phyloP scores from a whole-genome alignment of 2,888 invertebrate genomes.

The Stenchaetothrips biformis region DNA sequence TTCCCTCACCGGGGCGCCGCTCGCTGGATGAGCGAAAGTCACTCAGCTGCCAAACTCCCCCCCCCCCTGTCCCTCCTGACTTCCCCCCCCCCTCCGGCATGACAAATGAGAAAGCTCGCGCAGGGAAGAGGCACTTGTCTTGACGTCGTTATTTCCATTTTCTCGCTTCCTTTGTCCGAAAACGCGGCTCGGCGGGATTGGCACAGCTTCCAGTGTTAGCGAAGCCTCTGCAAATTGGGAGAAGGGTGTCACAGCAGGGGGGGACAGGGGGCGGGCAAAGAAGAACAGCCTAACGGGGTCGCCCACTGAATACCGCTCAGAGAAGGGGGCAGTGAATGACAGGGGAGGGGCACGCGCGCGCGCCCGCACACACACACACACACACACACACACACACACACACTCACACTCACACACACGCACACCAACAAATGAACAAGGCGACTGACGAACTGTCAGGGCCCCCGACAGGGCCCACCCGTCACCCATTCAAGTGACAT shows the following conservation, averaged over 20 bases:
- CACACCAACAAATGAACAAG: background rate
- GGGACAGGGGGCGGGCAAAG: background rate
- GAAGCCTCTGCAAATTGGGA: background rate
- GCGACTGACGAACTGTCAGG: conserved; percentile 11
- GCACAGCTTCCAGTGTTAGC: background rate
- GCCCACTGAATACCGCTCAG: no score
- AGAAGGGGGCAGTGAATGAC: no score
- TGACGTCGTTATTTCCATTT: background rate
- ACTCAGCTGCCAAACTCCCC: no score
- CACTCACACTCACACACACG: conserved; percentile 7
- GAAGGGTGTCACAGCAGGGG: background rate
- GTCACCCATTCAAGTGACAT: conserved; percentile 20
- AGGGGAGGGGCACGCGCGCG: no score
- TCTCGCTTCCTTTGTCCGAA: background rate
- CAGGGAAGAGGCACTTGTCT: background rate
- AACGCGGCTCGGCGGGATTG: background rate
- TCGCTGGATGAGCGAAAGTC: no score
- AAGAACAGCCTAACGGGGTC: background rate
- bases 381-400: conserved; percentile 22
- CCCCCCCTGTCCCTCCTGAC: no score
- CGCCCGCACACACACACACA: background rate
- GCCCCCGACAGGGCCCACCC: background rate
- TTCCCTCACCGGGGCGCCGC: background rate
- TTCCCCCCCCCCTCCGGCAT: background rate
- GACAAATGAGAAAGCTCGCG: background rate